phyloP scores from a whole-genome alignment of 2,888 invertebrate species.

The Trachelus troglodyta region DNA sequence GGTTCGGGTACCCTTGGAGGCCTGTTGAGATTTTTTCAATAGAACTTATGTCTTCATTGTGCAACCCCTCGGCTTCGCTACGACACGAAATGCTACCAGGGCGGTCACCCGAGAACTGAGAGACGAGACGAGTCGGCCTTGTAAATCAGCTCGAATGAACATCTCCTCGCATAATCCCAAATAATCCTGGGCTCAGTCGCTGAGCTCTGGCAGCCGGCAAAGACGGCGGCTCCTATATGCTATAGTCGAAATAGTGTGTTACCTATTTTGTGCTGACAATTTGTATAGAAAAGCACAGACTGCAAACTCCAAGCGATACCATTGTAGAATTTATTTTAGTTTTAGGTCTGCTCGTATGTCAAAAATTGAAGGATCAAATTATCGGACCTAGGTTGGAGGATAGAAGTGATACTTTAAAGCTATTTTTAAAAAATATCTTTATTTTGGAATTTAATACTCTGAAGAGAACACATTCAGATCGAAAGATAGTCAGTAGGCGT shows the following conservation, averaged over 20 bases:
- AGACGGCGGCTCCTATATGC: conserved; percentile 16
- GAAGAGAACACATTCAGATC: neutral
- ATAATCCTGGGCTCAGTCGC: conserved; percentile 55
- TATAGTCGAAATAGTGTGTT: neutral
- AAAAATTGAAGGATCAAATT: neutral
- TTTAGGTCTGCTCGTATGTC: neutral
- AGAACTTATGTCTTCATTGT: conserved; percentile 30
- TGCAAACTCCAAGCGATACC: neutral
- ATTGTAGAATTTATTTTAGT: neutral
- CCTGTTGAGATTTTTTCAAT: neutral
- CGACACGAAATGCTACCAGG: conserved; percentile 1
- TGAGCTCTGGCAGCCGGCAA: conserved; percentile 56
- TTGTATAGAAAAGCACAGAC: neutral
- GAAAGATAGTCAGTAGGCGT: neutral
- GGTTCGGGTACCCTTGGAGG: neutral
- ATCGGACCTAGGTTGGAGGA: neutral
- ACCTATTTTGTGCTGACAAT: neutral
- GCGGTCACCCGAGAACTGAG: conserved; percentile 29
- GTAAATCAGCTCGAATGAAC: conserved; percentile 61
- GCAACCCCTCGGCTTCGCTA: conserved; percentile 15
- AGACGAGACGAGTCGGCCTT: conserved; percentile 43
- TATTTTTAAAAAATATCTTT: neutral
- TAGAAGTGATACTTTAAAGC: neutral
- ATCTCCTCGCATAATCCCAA: conserved; percentile 56
- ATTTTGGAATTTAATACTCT: neutral